Percentiles rank a stretch among this genome's conserved stretches.
These are phyloP conservation scores for Euzophera pinguis DNA, from an alignment of 2,888 invertebrate genomes.

Conservation along the genomic window DNA sequence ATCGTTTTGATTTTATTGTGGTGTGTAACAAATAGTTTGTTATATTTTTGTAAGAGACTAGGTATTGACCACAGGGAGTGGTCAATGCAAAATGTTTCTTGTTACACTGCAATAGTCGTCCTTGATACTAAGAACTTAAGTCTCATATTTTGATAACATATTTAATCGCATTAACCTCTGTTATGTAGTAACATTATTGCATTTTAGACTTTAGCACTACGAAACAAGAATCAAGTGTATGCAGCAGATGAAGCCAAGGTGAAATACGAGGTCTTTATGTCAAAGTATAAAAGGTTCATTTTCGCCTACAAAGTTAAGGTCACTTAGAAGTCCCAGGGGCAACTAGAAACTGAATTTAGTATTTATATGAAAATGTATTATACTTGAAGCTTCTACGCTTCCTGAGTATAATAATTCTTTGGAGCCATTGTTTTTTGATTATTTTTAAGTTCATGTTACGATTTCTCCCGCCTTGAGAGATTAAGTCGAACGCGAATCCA, in stretches of 20 bases:
- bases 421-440: slow-evolving; percentile 6
- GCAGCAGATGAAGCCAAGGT: background rate
- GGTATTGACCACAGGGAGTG: too few relatives aligned
- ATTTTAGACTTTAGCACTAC: background rate
- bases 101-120: too few relatives aligned
- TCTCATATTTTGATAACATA: too few relatives aligned
- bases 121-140: too few relatives aligned
- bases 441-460: background rate
- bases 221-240: background rate
- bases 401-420: slow-evolving; percentile 6
- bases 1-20: too few relatives aligned
- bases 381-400: slow-evolving; percentile 16
- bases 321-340: slow-evolving; percentile 15
- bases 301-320: background rate
- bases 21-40: too few relatives aligned
- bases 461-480: too few relatives aligned
- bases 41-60: too few relatives aligned
- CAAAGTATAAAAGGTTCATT: background rate
- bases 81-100: too few relatives aligned
- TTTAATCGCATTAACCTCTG: too few relatives aligned
- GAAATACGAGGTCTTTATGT: slow-evolving; percentile 3
- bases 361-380: slow-evolving; percentile 26
- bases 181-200: background rate
- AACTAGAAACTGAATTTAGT: slow-evolving; percentile 25
- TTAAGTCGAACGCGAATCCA: too few relatives aligned